phyloP scores from a whole-genome alignment of 2,113 vertebrate species.

The Elephantulus edwardii region DNA sequence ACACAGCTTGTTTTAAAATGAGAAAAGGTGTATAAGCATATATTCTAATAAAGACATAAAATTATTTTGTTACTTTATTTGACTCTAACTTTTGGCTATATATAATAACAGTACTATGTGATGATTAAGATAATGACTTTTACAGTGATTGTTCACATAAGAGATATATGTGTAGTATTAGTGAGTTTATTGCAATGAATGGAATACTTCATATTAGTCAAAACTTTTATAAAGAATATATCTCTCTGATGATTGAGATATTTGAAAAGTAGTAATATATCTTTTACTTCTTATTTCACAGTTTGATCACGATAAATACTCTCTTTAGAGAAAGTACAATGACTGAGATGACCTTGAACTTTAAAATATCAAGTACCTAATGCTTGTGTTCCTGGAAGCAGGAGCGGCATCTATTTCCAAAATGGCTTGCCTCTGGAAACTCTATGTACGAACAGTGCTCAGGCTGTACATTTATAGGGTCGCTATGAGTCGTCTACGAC shows the following conservation, averaged over 20 bases:
- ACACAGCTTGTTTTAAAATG: no score
- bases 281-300: slow-evolving; percentile 4
- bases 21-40: no score
- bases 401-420: no score
- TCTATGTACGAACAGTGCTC: no score
- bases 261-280: not conserved
- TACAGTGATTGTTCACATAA: not conserved
- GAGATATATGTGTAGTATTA: not conserved
- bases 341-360: not conserved
- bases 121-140: not conserved
- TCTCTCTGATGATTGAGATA: not conserved
- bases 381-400: no score
- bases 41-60: not conserved
- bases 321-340: not conserved
- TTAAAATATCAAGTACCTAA: not conserved
- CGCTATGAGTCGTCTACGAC: no score
- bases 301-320: not conserved
- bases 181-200: not conserved
- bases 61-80: not conserved
- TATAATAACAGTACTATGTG: not conserved
- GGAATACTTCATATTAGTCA: not conserved
- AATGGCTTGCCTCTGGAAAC: no score
- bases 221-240: not conserved
- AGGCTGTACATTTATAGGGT: no score
- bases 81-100: not conserved